Conservation (phyloP, 2,113 vertebrate species). For the Alligator mississippiensis region DNA sequence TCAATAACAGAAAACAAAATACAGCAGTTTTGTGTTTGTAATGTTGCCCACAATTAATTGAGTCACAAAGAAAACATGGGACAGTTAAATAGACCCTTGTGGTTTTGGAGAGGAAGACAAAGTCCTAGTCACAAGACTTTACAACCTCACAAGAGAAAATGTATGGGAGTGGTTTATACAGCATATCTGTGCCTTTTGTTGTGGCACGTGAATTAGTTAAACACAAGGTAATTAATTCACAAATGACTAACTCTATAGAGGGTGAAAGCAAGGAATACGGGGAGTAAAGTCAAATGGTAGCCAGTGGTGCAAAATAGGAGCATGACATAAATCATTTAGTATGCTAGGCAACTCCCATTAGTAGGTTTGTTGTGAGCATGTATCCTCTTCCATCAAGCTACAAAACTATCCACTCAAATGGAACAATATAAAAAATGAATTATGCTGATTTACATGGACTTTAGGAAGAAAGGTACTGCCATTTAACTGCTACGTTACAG, state of each 20-base stretch:
- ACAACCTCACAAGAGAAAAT: background rate
- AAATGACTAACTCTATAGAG: background rate
- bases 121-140: background rate
- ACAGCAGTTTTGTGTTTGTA: background rate
- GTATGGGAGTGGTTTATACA: fast-evolving
- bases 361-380: background rate
- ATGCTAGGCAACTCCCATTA: background rate
- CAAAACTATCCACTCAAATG: background rate
- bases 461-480: background rate
- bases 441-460: background rate
- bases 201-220: background rate
- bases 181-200: background rate
- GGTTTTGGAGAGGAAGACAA: background rate
- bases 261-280: background rate
- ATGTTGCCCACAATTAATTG: background rate
- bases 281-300: no score
- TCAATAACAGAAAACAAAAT: background rate
- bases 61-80: background rate
- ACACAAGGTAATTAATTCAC: background rate
- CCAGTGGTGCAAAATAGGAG: background rate
- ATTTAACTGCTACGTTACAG: background rate
- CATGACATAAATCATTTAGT: background rate
- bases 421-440: background rate
- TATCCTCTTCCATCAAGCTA: background rate
- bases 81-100: background rate